These are phyloP conservation scores for Goniozus legneri DNA, from an alignment of 1,140 invertebrate species.

Conservation along the genomic window DNA sequence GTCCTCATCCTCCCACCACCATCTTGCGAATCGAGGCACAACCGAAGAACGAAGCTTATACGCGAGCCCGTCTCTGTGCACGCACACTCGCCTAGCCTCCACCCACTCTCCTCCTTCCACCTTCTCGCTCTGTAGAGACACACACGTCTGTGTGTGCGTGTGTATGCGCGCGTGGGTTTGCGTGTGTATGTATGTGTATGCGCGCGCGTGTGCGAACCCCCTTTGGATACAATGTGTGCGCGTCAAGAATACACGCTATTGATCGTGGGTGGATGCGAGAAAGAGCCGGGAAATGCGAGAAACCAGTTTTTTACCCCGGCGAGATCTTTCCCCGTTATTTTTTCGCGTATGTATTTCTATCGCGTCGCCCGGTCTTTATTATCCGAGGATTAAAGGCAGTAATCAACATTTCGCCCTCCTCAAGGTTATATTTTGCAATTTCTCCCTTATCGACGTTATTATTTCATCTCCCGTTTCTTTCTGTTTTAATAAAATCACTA, in stretches of 20 bases:
- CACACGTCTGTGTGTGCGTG: not conserved
- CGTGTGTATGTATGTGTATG: conserved; percentile 2
- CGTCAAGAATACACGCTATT: conserved; percentile 47
- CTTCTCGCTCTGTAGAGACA: not conserved
- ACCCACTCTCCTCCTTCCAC: no score
- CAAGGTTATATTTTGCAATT: no score
- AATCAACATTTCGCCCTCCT: no score
- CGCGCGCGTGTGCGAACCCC: conserved; percentile 8
- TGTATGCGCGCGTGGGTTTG: conserved; percentile 9
- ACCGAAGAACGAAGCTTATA: conserved; percentile 31
- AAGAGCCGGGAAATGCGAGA: conserved; percentile 33
- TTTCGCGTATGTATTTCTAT: no score
- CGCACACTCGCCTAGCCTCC: no score
- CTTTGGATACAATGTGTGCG: conserved; percentile 38
- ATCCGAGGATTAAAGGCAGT: no score
- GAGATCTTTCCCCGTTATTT: no score
- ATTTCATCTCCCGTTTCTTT: no score
- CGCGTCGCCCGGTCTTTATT: no score
- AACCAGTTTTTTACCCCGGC: no score
- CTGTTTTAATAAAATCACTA: no score
- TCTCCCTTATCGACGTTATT: no score
- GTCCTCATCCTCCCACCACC: conserved; percentile 1
- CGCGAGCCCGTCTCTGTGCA: conserved; percentile 17
- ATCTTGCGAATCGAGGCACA: conserved; percentile 17
- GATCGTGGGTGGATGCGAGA: conserved; percentile 40